phyloP scores from a whole-genome alignment of 2,797 vertebrate species.

The Manis pentadactyla region DNA sequence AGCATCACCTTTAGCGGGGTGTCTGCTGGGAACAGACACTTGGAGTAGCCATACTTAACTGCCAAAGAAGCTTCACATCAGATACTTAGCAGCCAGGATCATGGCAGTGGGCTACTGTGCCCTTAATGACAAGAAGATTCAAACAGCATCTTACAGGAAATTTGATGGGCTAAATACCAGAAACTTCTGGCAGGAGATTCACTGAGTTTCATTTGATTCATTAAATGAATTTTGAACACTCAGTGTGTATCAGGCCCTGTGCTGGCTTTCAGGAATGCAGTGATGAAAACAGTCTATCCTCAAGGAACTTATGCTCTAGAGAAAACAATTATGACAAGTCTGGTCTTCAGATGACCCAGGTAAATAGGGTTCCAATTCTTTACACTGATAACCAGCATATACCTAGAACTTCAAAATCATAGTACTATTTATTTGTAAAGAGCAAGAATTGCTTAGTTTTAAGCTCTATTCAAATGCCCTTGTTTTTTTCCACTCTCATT shows the following conservation, averaged over 20 bases:
- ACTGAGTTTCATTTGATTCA: not conserved
- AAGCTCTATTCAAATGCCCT: not conserved
- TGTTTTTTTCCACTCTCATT: not conserved
- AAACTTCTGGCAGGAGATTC: not conserved
- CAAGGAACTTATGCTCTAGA: not conserved
- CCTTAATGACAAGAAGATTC: not conserved
- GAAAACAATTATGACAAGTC: not conserved
- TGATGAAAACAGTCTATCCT: not conserved
- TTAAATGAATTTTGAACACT: not conserved
- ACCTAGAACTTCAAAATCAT: slow-evolving; percentile 36
- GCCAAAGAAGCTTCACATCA: not conserved
- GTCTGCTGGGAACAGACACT: not conserved
- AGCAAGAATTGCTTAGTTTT: slow-evolving; percentile 25
- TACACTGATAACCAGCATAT: not conserved
- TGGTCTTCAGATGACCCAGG: not conserved
- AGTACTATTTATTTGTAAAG: not conserved
- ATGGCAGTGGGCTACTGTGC: not conserved
- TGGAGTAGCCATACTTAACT: not conserved
- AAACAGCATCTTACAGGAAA: not conserved
- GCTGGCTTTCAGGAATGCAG: not conserved
- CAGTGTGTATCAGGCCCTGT: not conserved
- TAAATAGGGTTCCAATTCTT: not conserved
- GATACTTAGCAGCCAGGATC: not conserved
- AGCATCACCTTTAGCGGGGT: not conserved
- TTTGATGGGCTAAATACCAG: not conserved